Evolutionary conservation across 2,888 invertebrate genomes (phyloP).

Genomic region (Alcis repandata): DNA sequence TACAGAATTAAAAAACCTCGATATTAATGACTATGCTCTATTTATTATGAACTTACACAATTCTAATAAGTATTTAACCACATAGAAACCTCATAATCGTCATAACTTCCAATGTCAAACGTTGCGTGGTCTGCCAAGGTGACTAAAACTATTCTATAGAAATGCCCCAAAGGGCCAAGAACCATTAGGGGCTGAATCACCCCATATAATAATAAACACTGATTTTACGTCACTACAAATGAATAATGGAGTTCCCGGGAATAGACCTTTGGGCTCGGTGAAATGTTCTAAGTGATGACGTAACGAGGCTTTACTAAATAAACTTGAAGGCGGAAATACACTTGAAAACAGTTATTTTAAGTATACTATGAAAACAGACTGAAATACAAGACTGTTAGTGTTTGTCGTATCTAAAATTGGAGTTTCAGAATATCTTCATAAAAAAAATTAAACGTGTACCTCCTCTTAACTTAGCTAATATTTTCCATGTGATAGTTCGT

Average conservation of each 20-base stretch:
- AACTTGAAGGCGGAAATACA: no score
- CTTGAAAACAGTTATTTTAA: no score
- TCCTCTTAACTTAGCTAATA: no score
- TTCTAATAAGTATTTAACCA: constrained; percentile 2
- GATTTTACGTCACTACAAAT: constrained; percentile 62
- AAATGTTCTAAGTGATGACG: constrained; percentile 54
- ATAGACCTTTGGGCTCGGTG: constrained; percentile 60
- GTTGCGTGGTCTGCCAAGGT: constrained; percentile 27
- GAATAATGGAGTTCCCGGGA: constrained; percentile 57
- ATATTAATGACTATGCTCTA: constrained; percentile 4
- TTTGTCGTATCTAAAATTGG: not conserved
- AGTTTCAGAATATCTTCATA: no score
- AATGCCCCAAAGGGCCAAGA: constrained; percentile 53
- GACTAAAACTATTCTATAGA: constrained; percentile 51
- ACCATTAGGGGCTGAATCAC: constrained; percentile 67
- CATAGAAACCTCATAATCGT: constrained; percentile 9
- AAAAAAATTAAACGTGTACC: no score
- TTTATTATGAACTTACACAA: constrained; percentile 1
- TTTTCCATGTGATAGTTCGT: no score
- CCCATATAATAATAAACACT: constrained; percentile 47
- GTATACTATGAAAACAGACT: not conserved
- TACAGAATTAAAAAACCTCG: constrained; percentile 18
- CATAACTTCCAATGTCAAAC: constrained; percentile 32
- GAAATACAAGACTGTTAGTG: not conserved
- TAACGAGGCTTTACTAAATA: constrained; percentile 20